phyloP scores from a whole-genome alignment of 1,140 invertebrate species.

The Papilio polytes region DNA sequence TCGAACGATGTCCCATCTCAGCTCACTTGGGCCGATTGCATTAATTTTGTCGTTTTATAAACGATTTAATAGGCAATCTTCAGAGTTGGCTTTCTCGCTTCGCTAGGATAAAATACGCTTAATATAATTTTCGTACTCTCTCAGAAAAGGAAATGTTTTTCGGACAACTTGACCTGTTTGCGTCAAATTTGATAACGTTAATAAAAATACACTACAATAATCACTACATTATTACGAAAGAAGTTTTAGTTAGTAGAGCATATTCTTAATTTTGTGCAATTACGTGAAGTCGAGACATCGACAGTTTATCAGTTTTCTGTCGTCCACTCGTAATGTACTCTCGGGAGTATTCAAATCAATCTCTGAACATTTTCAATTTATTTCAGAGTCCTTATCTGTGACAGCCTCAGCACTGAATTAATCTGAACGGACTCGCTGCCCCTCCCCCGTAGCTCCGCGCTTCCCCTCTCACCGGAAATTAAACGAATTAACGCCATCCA shows the following conservation, averaged over 20 bases:
- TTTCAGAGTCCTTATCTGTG: constrained; percentile 82
- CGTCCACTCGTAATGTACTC: constrained; percentile 72
- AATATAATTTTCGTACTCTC: constrained; percentile 32
- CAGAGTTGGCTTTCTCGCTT: constrained; percentile 62
- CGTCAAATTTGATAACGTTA: background rate
- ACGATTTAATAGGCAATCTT: constrained; percentile 79
- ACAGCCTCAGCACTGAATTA: constrained; percentile 81
- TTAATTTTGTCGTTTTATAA: constrained; percentile 82
- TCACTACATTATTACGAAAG: too few species aligned
- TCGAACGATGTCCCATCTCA: constrained; percentile 80
- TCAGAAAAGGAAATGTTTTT: constrained; percentile 45
- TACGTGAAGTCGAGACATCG: constrained; percentile 48
- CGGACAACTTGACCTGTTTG: constrained; percentile 16
- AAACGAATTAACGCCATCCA: constrained; percentile 84
- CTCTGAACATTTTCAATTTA: constrained; percentile 83
- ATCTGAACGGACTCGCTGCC: constrained; percentile 73
- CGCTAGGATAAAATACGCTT: constrained; percentile 32
- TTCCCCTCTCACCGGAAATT: constrained; percentile 79
- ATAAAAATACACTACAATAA: background rate
- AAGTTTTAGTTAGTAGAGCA: background rate
- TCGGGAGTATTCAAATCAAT: constrained; percentile 81
- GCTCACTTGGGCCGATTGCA: constrained; percentile 75
- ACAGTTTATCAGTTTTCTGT: constrained; percentile 63
- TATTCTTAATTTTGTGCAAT: background rate
- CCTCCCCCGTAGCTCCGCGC: constrained; percentile 51